These are phyloP conservation scores for Drosophila nr. fundita DNA, from an alignment of 2,888 invertebrate species.

Conservation along the genomic window DNA sequence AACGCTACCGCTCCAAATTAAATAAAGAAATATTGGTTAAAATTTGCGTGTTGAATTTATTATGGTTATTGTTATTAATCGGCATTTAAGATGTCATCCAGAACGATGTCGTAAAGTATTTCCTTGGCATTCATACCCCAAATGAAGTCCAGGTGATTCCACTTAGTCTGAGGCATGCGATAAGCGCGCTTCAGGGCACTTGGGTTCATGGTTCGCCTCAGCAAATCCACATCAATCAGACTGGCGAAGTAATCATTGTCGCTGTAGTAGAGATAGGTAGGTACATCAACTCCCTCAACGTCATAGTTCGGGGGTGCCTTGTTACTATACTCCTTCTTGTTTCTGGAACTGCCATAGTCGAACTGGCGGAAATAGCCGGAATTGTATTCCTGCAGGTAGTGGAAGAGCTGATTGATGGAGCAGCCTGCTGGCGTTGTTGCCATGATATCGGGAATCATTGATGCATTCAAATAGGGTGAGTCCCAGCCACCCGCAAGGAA, in stretches of 20 bases:
- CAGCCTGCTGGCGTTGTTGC: constrained; percentile 78
- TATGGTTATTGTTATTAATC: constrained; percentile 36
- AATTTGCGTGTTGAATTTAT: constrained; percentile 18
- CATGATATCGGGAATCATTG: constrained; percentile 75
- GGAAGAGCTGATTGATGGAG: constrained; percentile 74
- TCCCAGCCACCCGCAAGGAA: constrained; percentile 72
- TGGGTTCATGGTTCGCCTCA: constrained; percentile 55
- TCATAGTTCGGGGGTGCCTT: constrained; percentile 63
- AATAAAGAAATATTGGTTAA: constrained; percentile 19
- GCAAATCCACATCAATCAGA: constrained; percentile 75
- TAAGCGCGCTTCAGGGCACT: constrained; percentile 62
- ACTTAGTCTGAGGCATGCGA: constrained; percentile 67
- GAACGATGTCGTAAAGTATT: constrained; percentile 66
- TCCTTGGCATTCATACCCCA: constrained; percentile 73
- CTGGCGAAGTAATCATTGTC: constrained; percentile 79
- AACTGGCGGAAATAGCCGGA: constrained; percentile 70
- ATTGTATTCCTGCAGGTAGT: constrained; percentile 78
- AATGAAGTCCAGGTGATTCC: constrained; percentile 79
- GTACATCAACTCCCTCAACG: constrained; percentile 63
- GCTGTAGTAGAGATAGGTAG: constrained; percentile 75
- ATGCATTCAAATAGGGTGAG: constrained; percentile 67
- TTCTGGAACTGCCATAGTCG: constrained; percentile 70
- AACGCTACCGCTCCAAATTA: constrained; percentile 71
- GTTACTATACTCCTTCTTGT: constrained; percentile 63
- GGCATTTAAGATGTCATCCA: constrained; percentile 65